A percentile compares a stretch with the other conserved stretches of the same genome.
phyloP scores from a whole-genome alignment of 2,113 vertebrate species.

The Solenodon paradoxus region DNA sequence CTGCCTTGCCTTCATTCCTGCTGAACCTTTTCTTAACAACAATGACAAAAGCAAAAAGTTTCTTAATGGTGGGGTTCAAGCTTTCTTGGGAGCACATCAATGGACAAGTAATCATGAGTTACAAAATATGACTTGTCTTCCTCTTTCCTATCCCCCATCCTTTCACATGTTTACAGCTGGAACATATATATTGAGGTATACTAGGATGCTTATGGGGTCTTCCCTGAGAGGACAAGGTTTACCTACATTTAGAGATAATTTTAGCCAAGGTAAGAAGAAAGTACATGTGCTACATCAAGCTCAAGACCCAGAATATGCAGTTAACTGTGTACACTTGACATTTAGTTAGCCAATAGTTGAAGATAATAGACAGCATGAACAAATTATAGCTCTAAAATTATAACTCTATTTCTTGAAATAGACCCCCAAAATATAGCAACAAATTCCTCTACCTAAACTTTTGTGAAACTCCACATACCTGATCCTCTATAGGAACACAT shows the following conservation, averaged over 20 bases:
- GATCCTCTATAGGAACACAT: neutral
- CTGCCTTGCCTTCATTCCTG: too few species aligned
- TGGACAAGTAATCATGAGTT: neutral
- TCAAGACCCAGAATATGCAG: neutral
- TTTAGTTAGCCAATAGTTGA: neutral
- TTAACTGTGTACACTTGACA: neutral
- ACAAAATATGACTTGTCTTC: neutral
- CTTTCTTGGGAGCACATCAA: neutral
- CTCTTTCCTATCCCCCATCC: neutral
- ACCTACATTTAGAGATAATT: constrained; percentile 32
- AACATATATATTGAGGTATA: neutral
- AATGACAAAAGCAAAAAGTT: too few species aligned
- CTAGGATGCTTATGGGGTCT: neutral
- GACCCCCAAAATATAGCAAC: neutral
- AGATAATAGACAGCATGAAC: neutral
- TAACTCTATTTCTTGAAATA: neutral
- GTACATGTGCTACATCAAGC: neutral
- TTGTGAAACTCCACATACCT: neutral
- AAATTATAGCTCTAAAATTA: neutral
- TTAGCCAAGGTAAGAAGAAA: constrained; percentile 7
- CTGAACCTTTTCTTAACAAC: too few species aligned
- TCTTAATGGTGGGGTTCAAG: neutral
- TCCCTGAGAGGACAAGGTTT: neutral
- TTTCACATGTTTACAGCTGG: neutral
- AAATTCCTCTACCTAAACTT: neutral